Percentiles rank a stretch among this genome's conserved stretches.
phyloP scores from a whole-genome alignment of 1,140 invertebrate species.

The Drosophila grimshawi region DNA sequence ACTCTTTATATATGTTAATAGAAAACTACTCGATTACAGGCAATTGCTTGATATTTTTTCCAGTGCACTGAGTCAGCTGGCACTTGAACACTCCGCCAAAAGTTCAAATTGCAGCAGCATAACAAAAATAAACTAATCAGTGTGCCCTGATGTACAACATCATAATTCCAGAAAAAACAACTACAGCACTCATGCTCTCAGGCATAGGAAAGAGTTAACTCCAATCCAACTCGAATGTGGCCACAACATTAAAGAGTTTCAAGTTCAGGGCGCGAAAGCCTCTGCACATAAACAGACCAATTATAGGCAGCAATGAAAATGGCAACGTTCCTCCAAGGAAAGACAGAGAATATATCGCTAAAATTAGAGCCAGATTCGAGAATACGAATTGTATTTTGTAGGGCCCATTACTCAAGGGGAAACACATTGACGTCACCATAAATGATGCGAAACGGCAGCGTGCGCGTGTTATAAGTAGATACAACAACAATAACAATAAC shows the following conservation, averaged over 20 bases:
- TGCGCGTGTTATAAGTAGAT: conserved; percentile 24
- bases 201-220: background rate
- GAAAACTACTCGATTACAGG: background rate
- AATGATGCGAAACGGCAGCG: conserved; percentile 43
- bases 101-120: conserved; percentile 62
- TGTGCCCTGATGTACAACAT: conserved; percentile 48
- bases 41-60: background rate
- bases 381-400: conserved; percentile 19
- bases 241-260: conserved; percentile 52
- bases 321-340: conserved; percentile 58
- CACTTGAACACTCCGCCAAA: conserved; percentile 33
- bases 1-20: too few relatives aligned
- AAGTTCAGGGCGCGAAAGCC: conserved; percentile 61
- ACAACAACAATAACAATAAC: background rate
- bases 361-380: conserved; percentile 49
- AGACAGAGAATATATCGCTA: conserved; percentile 44
- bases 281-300: conserved; percentile 68
- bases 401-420: conserved; percentile 42
- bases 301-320: conserved; percentile 77
- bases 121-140: conserved; percentile 72
- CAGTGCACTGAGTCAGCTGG: conserved; percentile 41
- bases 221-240: conserved; percentile 8
- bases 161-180: conserved; percentile 59
- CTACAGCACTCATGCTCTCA: conserved; percentile 11
- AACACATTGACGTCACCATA: conserved; percentile 68